phyloP scores from a whole-genome alignment of 2,888 invertebrate species.

The Pseudococcus viburni region DNA sequence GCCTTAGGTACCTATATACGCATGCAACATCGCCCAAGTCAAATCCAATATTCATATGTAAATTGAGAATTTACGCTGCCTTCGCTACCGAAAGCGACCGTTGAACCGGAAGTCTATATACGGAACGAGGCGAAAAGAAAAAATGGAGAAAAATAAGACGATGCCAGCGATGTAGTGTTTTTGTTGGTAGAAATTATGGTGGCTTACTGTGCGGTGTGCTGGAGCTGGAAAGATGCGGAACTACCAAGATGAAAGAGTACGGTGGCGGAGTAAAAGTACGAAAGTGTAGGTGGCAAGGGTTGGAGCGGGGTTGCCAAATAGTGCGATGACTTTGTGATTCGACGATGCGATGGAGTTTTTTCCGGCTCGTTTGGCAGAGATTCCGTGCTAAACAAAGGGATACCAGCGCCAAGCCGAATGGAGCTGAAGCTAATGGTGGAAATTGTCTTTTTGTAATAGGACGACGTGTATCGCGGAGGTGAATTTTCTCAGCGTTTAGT shows the following conservation, averaged over 20 bases:
- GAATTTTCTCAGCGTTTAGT: too few relatives aligned
- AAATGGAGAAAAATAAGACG: neutral
- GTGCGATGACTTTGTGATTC: conserved; percentile 30
- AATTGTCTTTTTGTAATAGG: neutral
- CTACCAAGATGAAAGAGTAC: neutral
- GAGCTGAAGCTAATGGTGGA: conserved; percentile 2
- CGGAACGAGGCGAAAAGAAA: neutral
- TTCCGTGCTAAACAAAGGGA: neutral
- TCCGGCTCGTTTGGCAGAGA: conserved; percentile 36
- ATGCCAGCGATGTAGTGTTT: neutral
- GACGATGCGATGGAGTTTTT: neutral
- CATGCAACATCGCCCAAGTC: neutral
- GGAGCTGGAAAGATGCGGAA: neutral
- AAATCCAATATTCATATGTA: conserved; percentile 16
- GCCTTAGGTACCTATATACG: neutral
- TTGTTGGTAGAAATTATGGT: neutral
- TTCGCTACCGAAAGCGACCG: neutral
- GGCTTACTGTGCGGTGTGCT: neutral
- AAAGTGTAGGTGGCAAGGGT: neutral
- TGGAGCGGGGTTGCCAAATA: conserved; percentile 21
- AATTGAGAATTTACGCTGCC: neutral
- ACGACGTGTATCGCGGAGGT: too few relatives aligned
- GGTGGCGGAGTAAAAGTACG: neutral
- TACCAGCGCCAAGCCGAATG: neutral
- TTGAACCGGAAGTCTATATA: neutral